Evolutionary conservation across 2,888 invertebrate genomes (phyloP), one percentile per base, ranked within the genome.

Genomic region (Hypselothyrea guttata): DNA sequence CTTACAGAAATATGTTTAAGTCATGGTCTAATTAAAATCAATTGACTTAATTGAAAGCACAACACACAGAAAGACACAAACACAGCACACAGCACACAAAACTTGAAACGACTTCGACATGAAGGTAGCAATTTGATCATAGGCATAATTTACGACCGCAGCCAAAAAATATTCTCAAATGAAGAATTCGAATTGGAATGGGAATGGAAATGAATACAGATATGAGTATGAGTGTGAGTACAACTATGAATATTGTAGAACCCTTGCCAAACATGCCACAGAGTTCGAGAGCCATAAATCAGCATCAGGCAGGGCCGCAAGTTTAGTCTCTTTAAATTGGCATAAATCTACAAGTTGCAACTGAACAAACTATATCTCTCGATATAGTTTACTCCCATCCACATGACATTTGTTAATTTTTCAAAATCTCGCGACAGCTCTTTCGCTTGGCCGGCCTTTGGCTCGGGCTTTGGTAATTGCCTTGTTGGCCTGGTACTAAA

Each of bases 21-120:
- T 84, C 73, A 66, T 82, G 83, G 85, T 84, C 68, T 86, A 83
- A 83, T 83, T 83, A 86, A 83, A 86, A 82, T 86, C 82, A 83
- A 83, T 86, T 83, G 85, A 58, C 72, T 84, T 82, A 83, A 83
- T 84, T 83, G 85, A 75, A 71, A 82, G 82, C 61, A 71, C 74
- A 65, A 75, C 60, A 81, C 67, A 75, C 56, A n/a, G n/a, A n/a
- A n/a, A n/a, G n/a, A n/a, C n/a, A n/a, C n/a, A n/a, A n/a, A n/a
- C n/a, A 79, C 55, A 75, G 22, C 22, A 22, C 22, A 22, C 3
- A 22, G 5, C 22, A 22, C 22, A 22, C 22, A 56, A 56, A 49
- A 67, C 56, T 49, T 52, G 38, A 42, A 60, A 44, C 16, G 45
- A 51, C 56, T 38, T 46, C 55, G 37, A 71, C 67, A 81, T 84